Evolutionary conservation across 2,113 vertebrate genomes (phyloP).

Genomic region (Apistogramma diplotaenia): DNA sequence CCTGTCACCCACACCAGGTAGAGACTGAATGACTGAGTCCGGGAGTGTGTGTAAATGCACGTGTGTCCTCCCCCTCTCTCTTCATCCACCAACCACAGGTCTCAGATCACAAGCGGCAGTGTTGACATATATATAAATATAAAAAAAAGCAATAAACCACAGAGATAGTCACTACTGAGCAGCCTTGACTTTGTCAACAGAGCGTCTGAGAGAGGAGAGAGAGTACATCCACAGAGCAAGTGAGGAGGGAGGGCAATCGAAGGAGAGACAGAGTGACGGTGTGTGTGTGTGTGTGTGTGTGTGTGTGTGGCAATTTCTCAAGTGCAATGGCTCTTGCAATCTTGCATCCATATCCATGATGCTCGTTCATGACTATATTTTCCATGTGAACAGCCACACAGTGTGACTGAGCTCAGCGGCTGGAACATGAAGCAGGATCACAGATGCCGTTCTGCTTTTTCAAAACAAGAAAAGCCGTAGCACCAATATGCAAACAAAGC

Average conservation of each 20-base stretch:
- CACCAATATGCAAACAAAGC: slow-evolving; percentile 1
- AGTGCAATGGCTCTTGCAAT: slow-evolving; percentile 55
- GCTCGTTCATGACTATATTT: slow-evolving; percentile 23
- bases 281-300: not conserved
- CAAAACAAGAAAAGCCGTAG: not conserved
- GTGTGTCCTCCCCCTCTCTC: slow-evolving; percentile 18
- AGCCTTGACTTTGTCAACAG: slow-evolving; percentile 76
- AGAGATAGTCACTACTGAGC: slow-evolving; percentile 69
- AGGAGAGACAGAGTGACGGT: slow-evolving; percentile 41
- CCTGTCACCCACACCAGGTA: slow-evolving; percentile 34
- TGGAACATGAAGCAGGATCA: not conserved
- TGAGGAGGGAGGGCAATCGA: slow-evolving; percentile 38
- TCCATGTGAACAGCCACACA: not conserved
- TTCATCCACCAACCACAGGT: slow-evolving; percentile 32
- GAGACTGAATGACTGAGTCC: slow-evolving; percentile 32
- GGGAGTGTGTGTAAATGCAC: slow-evolving; percentile 16
- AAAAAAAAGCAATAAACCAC: slow-evolving; percentile 75
- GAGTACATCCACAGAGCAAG: slow-evolving; percentile 22
- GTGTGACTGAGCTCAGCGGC: not conserved
- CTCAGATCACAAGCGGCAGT: slow-evolving; percentile 53
- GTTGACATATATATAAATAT: slow-evolving; percentile 33
- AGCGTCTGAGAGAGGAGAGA: slow-evolving; percentile 49
- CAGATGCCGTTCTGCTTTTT: not conserved
- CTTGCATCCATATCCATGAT: slow-evolving; percentile 20
- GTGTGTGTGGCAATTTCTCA: slow-evolving; percentile 40